A percentile compares a stretch with the other conserved stretches of the same genome.
These are phyloP conservation scores for Axea sp. DNA, from an alignment of 2,888 invertebrate genomes.

Conservation along the genomic window DNA sequence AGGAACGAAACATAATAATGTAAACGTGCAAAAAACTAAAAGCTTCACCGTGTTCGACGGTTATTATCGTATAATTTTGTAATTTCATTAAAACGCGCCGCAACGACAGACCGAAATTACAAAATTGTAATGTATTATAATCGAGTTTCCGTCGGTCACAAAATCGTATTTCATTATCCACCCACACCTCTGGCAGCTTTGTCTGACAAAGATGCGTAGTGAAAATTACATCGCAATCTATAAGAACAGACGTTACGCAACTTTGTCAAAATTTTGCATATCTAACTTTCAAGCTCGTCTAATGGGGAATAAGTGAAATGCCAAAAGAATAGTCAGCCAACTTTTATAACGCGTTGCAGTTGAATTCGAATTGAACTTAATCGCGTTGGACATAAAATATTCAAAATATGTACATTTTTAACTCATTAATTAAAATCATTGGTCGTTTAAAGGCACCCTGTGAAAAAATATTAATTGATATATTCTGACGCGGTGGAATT, in stretches of 20 bases:
- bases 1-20: constrained; percentile 27
- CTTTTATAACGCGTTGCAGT: constrained; percentile 13
- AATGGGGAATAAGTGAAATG: constrained; percentile 24
- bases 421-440: no score
- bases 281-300: constrained; percentile 12
- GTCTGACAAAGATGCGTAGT: not conserved
- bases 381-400: not conserved
- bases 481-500: no score
- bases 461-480: no score
- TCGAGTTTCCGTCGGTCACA: constrained; percentile 31
- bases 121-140: constrained; percentile 67
- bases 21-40: constrained; percentile 49
- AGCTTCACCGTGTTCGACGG: constrained; percentile 50
- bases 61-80: constrained; percentile 69
- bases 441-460: no score
- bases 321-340: constrained; percentile 29
- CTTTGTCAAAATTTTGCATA: constrained; percentile 15
- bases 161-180: constrained; percentile 44
- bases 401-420: no score
- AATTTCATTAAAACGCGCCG: constrained; percentile 67
- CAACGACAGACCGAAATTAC: constrained; percentile 66
- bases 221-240: constrained; percentile 2
- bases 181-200: constrained; percentile 3
- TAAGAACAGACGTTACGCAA: not conserved
- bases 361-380: constrained; percentile 6